Percentiles rank a stretch among this genome's conserved stretches.
These are phyloP conservation scores for Mustelus asterias DNA, from an alignment of 2,113 vertebrate species.

Conservation along the genomic window DNA sequence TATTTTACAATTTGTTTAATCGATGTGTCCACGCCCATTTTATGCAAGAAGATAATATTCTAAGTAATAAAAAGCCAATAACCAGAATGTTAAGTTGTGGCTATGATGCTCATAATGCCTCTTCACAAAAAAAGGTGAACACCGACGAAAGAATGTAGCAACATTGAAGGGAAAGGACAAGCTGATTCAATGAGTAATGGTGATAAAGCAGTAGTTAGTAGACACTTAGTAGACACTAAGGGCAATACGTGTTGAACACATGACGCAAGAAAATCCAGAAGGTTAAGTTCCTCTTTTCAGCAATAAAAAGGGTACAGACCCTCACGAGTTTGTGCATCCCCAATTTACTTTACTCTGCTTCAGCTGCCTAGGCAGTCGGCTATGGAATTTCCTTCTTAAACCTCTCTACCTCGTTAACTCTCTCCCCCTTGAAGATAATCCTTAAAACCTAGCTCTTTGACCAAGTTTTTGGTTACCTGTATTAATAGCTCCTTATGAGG, in stretches of 20 bases:
- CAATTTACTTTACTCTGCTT: neutral
- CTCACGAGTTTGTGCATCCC: neutral
- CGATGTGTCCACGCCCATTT: neutral
- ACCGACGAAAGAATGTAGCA: neutral
- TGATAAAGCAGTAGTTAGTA: neutral
- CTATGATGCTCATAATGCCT: neutral
- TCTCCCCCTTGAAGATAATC: neutral
- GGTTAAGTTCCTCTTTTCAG: too few relatives aligned
- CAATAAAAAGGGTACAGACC: too few relatives aligned
- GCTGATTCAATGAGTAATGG: neutral
- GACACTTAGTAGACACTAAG: too few relatives aligned
- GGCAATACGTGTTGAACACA: too few relatives aligned
- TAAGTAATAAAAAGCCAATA: neutral
- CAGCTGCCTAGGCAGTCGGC: neutral
- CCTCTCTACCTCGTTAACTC: neutral
- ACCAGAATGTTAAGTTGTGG: neutral
- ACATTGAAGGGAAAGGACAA: neutral
- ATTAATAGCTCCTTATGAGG: neutral
- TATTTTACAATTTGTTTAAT: neutral
- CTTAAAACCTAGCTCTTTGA: neutral
- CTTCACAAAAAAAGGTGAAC: neutral
- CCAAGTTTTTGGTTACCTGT: neutral
- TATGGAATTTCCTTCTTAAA: neutral
- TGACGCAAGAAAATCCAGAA: too few relatives aligned
- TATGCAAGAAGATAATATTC: neutral